Conservation (phyloP, 2,888 invertebrate genomes). For the Muschampia staudingeri region DNA sequence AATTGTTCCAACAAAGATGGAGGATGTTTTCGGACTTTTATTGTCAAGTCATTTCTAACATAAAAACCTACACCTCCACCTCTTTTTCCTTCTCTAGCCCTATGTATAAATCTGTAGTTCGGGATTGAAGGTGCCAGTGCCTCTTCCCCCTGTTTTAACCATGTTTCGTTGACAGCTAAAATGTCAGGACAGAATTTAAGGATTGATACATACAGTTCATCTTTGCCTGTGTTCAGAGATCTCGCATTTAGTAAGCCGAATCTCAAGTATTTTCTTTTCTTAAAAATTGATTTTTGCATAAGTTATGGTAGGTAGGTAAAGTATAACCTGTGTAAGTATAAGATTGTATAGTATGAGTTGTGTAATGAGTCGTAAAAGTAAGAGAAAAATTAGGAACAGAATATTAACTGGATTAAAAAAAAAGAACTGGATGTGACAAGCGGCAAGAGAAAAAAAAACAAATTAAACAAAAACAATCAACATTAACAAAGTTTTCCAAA, state of each 20-base stretch:
- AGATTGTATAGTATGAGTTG: too few relatives aligned
- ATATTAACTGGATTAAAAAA: too few relatives aligned
- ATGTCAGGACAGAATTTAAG: background rate
- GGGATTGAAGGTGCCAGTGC: slow-evolving; percentile 2
- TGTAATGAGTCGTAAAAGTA: too few relatives aligned
- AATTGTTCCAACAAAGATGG: background rate
- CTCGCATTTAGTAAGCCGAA: background rate
- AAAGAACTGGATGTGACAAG: background rate
- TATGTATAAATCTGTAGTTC: background rate
- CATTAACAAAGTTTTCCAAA: background rate
- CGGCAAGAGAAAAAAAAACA: background rate
- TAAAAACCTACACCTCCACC: background rate
- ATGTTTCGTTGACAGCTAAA: background rate
- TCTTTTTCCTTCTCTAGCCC: too few relatives aligned
- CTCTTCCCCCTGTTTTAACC: slow-evolving; percentile 6
- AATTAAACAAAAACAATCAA: background rate
- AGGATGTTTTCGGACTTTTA: background rate
- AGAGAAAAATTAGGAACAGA: too few relatives aligned
- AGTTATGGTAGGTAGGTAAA: background rate
- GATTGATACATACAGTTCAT: background rate
- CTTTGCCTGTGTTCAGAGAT: slow-evolving; percentile 8
- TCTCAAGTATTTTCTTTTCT: slow-evolving; percentile 2
- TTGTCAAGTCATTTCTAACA: background rate
- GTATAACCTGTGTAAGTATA: too few relatives aligned
- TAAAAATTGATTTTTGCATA: background rate